Evolutionary conservation across 2,888 invertebrate genomes (phyloP), one percentile per base, ranked within the genome.

Genomic region (Coleophora flavipennella): DNA sequence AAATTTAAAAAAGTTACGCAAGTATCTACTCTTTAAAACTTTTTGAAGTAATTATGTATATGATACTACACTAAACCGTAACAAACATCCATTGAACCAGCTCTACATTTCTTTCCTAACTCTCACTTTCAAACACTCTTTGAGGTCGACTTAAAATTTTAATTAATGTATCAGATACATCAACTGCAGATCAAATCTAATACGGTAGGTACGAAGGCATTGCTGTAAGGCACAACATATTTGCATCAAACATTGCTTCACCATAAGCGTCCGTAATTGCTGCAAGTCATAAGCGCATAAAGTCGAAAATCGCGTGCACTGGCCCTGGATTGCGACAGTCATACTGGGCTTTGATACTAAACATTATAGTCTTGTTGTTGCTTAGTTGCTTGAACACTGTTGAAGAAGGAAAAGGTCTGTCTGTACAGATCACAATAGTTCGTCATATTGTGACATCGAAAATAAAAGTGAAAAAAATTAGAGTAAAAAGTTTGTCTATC

Each of bases 331-430:
- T 81, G 75, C 83, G 67, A 81, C 79, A 54, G 58, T 64, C 62
- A 61, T 62, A 64, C 55, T 67, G 62, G 69, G 67, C 70, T 67
- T 79, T 72, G 69, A 70, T 78, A 77, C 74, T 78, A 75, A 75
- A 75, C 75, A 71, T 76, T 72, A 73, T 72, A 66, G 65, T 72
- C 62, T 72, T 73, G 68, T 66, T 67, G 65, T 64, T 57, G 70
- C 58, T 79, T 78, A 81, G 81, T 81, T 71, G 69, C 62, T 53
- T 66, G 64, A 64, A 62, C 57, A 68, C 67, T 70, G 71, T 67
- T 77, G 20, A 3, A 73, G 67, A 70, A 75, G 68, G 72, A 70
- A 75, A 71, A 74, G 72, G 73, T 70, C 62, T 62, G 62, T 62
- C 60, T 54, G 57, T 46, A 51, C 6, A 20, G 20, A 20, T 20